Evolutionary conservation across 2,113 vertebrate species (phyloP), one percentile per base, ranked within the genome.

Genomic region (Syngnathus typhle): DNA sequence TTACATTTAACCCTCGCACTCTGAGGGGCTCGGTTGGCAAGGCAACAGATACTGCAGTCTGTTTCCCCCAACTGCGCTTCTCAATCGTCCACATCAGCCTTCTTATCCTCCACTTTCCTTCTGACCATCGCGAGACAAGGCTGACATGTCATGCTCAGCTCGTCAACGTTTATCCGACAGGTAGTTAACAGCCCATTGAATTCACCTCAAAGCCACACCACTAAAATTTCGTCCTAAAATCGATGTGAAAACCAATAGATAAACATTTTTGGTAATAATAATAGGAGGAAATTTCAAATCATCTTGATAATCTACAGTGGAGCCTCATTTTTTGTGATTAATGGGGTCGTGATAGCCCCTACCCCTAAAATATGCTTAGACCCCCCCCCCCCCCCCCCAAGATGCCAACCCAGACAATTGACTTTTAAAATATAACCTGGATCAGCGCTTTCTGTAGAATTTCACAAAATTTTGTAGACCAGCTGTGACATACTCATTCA

Each of bases 11-110:
- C 87, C 85, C 83, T 83, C 66, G 62, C 75, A 80, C 82, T 75
- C 75, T 58, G 66, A 80, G 78, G 83, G 85, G 82, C 65, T 84
- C 68, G 87, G 88, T 89, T 89, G 88, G 88, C 87, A 89, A 85
- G 87, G 88, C 85, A 89, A 89, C 88, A 77, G 78, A 77, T 82
- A 84, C 82, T 79, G 75, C 83, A 79, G 80, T 70, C 80, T 82
- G 82, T 82, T 87, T 88, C 79, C 71, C 78, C 76, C 81, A 83
- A 75, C 83, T 86, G 84, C 73, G 62, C 79, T 78, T 82, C 76
- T 82, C 76, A 79, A 69, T 78, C 63, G 82, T 86, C 82, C 80
- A 84, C 82, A 83, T 85, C 85, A 78, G 73, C 72, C 72, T 60
- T 67, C 69, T 67, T 78, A 77, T 76, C 68, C 69, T 69, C 59